Evolutionary conservation across 2,113 vertebrate genomes (phyloP).

Genomic region (Octodon degus): DNA sequence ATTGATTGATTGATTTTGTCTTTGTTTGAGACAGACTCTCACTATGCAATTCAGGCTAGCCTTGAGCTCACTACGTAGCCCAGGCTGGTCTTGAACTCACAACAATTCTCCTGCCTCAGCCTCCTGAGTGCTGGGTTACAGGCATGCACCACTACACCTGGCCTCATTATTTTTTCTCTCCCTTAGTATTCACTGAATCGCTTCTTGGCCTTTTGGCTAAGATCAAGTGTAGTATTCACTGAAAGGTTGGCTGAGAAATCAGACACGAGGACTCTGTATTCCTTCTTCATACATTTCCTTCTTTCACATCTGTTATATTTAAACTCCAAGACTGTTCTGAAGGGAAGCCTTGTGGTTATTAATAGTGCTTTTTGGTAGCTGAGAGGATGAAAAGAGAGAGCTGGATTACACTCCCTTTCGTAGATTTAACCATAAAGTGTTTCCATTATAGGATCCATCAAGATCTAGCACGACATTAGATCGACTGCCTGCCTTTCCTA

Average conservation of each 20-base stretch:
- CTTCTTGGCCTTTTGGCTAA: no score
- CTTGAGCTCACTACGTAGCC: no score
- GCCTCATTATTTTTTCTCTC: no score
- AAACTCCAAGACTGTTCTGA: slow-evolving; percentile 47
- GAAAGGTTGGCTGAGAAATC: background rate
- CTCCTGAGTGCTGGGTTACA: no score
- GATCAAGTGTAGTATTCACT: no score
- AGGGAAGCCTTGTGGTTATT: slow-evolving; percentile 3
- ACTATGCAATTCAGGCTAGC: no score
- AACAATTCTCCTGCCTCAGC: no score
- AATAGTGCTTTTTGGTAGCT: background rate
- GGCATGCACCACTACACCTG: no score
- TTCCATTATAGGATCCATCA: background rate
- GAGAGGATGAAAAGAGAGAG: background rate
- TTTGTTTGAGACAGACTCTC: no score
- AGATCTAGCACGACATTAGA: background rate
- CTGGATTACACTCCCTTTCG: background rate
- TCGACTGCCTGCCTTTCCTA: slow-evolving; percentile 5
- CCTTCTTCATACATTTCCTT: slow-evolving; percentile 17
- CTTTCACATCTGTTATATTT: slow-evolving; percentile 30
- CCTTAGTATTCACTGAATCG: background rate
- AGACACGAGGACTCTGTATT: background rate
- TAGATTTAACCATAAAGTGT: slow-evolving; percentile 10
- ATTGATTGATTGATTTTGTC: no score
- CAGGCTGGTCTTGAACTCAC: no score